Evolutionary conservation across 2,888 invertebrate species (phyloP).

Genomic region (Xanthorhoe designata): DNA sequence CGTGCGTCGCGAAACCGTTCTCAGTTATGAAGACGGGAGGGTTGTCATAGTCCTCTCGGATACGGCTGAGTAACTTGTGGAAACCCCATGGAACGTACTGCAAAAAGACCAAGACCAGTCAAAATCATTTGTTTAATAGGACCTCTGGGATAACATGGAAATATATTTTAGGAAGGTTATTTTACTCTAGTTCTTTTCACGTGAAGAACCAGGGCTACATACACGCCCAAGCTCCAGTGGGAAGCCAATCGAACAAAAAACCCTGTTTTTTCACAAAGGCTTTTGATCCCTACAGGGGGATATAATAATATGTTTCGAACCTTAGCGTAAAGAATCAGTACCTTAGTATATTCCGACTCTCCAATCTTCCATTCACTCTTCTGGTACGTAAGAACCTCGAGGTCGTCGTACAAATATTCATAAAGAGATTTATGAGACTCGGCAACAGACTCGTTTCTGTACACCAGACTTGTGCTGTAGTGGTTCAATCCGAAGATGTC

Average conservation of each 20-base stretch:
- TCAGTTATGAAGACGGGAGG: slow-evolving; percentile 84
- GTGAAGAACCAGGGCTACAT: too few relatives aligned
- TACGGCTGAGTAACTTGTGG: slow-evolving; percentile 78
- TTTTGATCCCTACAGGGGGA: too few relatives aligned
- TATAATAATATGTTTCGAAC: not conserved
- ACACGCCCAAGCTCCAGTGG: too few relatives aligned
- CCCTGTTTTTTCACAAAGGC: too few relatives aligned
- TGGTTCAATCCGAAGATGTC: slow-evolving; percentile 85
- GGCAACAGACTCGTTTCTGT: slow-evolving; percentile 52
- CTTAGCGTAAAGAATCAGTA: not conserved
- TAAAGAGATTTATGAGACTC: slow-evolving; percentile 46
- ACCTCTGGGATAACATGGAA: too few relatives aligned
- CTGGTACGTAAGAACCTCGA: slow-evolving; percentile 41
- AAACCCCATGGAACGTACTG: slow-evolving; percentile 82
- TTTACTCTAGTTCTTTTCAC: too few relatives aligned
- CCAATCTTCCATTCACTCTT: slow-evolving; percentile 47
- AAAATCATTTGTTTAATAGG: not conserved
- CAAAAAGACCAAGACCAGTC: too few relatives aligned
- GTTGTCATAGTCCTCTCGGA: slow-evolving; percentile 77
- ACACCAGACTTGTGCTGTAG: slow-evolving; percentile 78
- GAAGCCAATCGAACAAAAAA: too few relatives aligned
- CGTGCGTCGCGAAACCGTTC: slow-evolving; percentile 72
- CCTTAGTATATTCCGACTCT: slow-evolving; percentile 42
- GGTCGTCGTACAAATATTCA: slow-evolving; percentile 52
- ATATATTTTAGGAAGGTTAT: too few relatives aligned